A percentile compares a stretch with the other conserved stretches of the same genome.
Conservation (phyloP, 2,888 invertebrate genomes). For the Orthosia cruda region DNA sequence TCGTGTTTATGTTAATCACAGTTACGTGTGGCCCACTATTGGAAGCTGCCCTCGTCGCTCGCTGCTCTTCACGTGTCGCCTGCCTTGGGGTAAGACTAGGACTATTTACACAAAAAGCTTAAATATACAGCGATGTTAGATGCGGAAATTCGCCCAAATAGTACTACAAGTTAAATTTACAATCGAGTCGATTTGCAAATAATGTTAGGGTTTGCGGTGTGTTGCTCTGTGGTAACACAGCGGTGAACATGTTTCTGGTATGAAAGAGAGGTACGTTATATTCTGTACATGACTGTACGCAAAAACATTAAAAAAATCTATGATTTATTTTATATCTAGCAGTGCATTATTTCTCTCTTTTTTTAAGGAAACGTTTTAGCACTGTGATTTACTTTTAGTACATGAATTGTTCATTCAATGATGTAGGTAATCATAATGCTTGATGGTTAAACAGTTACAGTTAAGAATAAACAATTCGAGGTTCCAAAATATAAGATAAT, state of each 20-base stretch:
- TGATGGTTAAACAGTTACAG: neutral
- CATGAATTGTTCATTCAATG: neutral
- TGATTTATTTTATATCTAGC: neutral
- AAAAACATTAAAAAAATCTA: conserved; percentile 26
- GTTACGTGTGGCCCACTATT: conserved; percentile 84
- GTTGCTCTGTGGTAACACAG: conserved; percentile 56
- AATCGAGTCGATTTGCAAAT: conserved; percentile 78
- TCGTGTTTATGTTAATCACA: conserved; percentile 91
- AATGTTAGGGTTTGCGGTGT: conserved; percentile 65
- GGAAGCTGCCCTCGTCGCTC: conserved; percentile 77
- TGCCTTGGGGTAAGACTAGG: conserved; percentile 80
- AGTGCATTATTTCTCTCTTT: neutral
- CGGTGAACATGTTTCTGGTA: conserved; percentile 47
- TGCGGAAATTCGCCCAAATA: conserved; percentile 89
- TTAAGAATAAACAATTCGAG: neutral
- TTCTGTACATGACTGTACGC: conserved; percentile 51
- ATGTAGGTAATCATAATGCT: neutral
- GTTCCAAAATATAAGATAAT: neutral
- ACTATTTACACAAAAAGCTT: conserved; percentile 91
- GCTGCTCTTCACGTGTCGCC: conserved; percentile 75
- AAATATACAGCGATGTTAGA: conserved; percentile 91
- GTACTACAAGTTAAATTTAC: conserved; percentile 88
- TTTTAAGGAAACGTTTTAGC: neutral
- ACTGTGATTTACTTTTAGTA: neutral
- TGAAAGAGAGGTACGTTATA: conserved; percentile 46